phyloP scores from a whole-genome alignment of 2,888 invertebrate species.

The Sericinus montela region DNA sequence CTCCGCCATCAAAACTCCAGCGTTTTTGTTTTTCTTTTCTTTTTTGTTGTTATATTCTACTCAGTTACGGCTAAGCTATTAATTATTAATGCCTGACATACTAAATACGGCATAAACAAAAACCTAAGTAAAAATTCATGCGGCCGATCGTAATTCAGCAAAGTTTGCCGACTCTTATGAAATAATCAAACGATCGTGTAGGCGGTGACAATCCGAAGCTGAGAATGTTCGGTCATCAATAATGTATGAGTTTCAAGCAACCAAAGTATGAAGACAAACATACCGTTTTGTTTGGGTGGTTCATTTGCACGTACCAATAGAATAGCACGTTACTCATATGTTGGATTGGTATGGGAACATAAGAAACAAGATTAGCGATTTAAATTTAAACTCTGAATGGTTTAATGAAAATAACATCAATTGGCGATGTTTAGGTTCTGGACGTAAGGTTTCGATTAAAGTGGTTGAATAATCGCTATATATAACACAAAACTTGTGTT shows the following conservation, averaged over 20 bases:
- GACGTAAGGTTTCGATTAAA: no score
- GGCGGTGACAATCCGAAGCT: conserved; percentile 33
- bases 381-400: conserved; percentile 27
- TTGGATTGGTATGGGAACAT: conserved; percentile 26
- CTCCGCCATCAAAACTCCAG: no score
- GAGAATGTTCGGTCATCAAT: conserved; percentile 56
- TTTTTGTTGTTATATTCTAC: no score
- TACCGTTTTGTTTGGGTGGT: conserved; percentile 45
- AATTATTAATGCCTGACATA: background rate
- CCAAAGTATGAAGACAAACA: conserved; percentile 70
- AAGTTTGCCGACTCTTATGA: conserved; percentile 41
- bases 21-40: no score
- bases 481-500: no score
- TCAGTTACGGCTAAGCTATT: background rate
- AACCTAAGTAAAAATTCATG: conserved; percentile 28
- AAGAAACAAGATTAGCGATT: conserved; percentile 29
- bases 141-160: conserved; percentile 35
- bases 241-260: conserved; percentile 65
- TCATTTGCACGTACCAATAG: conserved; percentile 61
- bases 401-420: no score
- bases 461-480: no score
- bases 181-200: conserved; percentile 55
- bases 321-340: conserved; percentile 47
- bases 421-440: no score
- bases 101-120: background rate